A percentile compares a stretch with the other conserved stretches of the same genome.
Conservation (phyloP, 2,888 invertebrate species). For the Oligia latruncula region DNA sequence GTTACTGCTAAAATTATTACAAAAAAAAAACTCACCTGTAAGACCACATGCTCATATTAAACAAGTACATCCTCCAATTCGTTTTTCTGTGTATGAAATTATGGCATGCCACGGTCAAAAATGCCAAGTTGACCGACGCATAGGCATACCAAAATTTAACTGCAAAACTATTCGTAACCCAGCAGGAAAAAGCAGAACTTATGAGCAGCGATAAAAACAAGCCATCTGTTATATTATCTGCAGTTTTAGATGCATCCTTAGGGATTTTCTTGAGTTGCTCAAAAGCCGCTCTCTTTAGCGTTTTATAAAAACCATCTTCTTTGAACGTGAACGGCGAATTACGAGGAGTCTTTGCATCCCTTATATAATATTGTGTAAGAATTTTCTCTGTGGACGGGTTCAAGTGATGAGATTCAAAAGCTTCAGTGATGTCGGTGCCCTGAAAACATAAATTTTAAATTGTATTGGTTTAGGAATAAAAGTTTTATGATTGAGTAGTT, state of each 20-base stretch:
- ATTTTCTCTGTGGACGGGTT: conserved; percentile 89
- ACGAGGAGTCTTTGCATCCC: conserved; percentile 91
- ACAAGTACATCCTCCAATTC: conserved; percentile 94
- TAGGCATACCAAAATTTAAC: conserved; percentile 79
- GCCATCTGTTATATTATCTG: conserved; percentile 81
- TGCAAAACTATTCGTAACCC: conserved; percentile 70
- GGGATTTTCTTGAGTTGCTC: conserved; percentile 89
- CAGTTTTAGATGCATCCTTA: conserved; percentile 75
- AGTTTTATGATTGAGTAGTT: background rate
- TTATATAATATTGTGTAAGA: conserved; percentile 85
- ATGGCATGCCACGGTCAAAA: conserved; percentile 92
- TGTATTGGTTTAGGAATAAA: conserved; percentile 2
- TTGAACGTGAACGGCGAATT: conserved; percentile 94
- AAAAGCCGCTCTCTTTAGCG: conserved; percentile 91
- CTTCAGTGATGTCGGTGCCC: conserved; percentile 95
- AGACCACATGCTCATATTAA: conserved; percentile 92
- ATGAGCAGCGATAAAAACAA: conserved; percentile 78
- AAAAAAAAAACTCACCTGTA: conserved; percentile 86
- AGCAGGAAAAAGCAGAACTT: conserved; percentile 73
- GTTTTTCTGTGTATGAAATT: conserved; percentile 94
- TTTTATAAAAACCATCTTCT: conserved; percentile 93
- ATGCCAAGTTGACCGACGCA: conserved; percentile 90
- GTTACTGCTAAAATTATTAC: background rate
- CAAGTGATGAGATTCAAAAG: conserved; percentile 94
- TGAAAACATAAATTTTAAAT: conserved; percentile 65